Base-by-base conservation (phyloP, 2,888 invertebrate genomes). In the Mayetiola destructor region DNA sequence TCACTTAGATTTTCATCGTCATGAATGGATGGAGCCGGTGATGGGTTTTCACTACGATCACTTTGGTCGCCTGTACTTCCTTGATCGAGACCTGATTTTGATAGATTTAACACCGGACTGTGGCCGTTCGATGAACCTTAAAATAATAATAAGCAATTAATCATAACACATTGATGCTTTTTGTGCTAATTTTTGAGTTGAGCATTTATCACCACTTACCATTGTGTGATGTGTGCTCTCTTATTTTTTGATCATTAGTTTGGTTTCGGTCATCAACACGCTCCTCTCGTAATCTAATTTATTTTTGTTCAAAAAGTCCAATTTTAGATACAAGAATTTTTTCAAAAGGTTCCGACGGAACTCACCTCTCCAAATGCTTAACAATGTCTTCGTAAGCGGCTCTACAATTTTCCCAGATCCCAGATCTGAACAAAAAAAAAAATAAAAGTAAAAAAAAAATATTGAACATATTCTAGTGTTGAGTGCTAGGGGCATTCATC, bases 341-440 rank as follows among this genome's bases (percentile, higher is more conserved):
- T 10, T 23, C 48, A 48, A 48, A 9, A 12, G 18, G 6, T 23
- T 9, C 3, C 27, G 9, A 29, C 9, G 10, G 6, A 48, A 73
- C 85, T 78, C 83, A 89, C 86, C 92, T 88, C 80, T 91, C 91
- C 71, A 92, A 81, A 74, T 91, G 91, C 78, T 91, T 92, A 66
- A 91, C 90, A 74, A 92, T 90, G 76, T 92, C 91, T 76, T 91
- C 92, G 75, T 92, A 92, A 65, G 90, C 90, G 63, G 90, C 90
- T 75, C 90, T 81, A 78, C 91, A 91, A 76, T 91, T 91, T 78
- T 92, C 91, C 91, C 91, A 91, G 71, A 91, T 88, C 67, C 88
- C 88, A 71, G 88, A 86, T 73, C 84, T 84, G 77, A 63, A 73
- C 39, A 32, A 9, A 32, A 32, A 32, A 9, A 32, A n/a, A n/a